These are phyloP conservation scores for Drosophila novamexicana DNA, from an alignment of 1,140 invertebrate genomes.

Conservation along the genomic window DNA sequence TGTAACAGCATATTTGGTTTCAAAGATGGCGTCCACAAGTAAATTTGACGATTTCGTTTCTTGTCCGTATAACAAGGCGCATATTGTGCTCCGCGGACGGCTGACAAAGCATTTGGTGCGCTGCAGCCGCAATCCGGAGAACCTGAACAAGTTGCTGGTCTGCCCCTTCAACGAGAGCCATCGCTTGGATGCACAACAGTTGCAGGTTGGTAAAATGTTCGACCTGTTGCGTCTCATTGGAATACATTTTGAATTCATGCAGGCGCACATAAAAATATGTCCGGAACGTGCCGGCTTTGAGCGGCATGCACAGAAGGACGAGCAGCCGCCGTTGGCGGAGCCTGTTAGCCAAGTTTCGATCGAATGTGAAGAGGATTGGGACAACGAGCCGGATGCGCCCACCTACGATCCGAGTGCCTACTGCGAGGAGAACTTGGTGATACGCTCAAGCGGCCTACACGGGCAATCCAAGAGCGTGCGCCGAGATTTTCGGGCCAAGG, in stretches of 20 bases:
- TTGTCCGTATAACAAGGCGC: conserved; percentile 21
- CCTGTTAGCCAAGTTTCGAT: background rate
- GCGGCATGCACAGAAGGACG: background rate
- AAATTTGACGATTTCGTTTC: conserved; percentile 12
- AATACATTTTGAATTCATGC: background rate
- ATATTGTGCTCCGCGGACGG: conserved; percentile 8
- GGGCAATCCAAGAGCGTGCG: conserved; percentile 15
- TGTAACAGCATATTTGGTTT: background rate
- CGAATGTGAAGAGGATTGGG: conserved; percentile 37
- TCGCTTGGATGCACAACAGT: background rate
- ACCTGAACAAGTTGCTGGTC: background rate
- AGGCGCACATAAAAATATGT: conserved; percentile 28
- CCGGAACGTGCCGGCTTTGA: background rate
- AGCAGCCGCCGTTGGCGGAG: no score
- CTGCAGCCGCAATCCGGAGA: conserved; percentile 2
- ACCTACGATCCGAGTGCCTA: conserved; percentile 19
- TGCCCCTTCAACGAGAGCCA: conserved; percentile 32
- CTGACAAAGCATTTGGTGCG: conserved; percentile 17
- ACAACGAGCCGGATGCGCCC: conserved; percentile 17
- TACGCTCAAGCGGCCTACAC: background rate
- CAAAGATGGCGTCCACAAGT: background rate
- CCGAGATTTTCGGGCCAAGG: background rate
- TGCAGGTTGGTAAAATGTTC: conserved; percentile 13
- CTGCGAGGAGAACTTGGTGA: conserved; percentile 27
- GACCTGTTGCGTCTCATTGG: background rate